Percentiles rank a stretch among this genome's conserved stretches.
These are phyloP conservation scores for Platygyra sinensis DNA, from an alignment of 64 coral and sea anemone genomes.

Conservation along the genomic window DNA sequence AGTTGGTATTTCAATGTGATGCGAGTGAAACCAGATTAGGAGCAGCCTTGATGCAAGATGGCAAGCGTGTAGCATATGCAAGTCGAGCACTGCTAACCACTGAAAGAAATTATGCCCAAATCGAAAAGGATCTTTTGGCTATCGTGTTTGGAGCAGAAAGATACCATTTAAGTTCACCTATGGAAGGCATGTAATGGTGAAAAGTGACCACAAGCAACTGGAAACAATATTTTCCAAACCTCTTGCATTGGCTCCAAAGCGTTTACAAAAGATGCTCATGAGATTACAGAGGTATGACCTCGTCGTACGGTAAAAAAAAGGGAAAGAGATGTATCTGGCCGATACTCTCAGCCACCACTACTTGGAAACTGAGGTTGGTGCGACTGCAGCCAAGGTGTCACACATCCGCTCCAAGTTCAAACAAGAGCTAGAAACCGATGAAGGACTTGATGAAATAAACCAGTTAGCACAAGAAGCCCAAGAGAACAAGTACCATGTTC, in stretches of 20 bases:
- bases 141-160: constrained; percentile 6
- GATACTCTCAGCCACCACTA: background rate
- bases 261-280: too few relatives aligned
- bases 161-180: background rate
- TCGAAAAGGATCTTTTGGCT: background rate
- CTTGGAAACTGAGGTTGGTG: too few relatives aligned
- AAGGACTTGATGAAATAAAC: background rate
- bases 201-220: background rate
- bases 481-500: too few relatives aligned
- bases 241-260: too few relatives aligned
- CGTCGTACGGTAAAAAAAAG: too few relatives aligned
- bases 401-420: background rate
- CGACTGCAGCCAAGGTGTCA: background rate
- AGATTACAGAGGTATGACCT: too few relatives aligned
- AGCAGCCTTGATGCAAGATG: too few relatives aligned
- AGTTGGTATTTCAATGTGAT: too few relatives aligned
- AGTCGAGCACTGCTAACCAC: background rate
- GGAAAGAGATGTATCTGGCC: background rate
- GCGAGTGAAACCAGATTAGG: too few relatives aligned
- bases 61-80: background rate
- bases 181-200: background rate
- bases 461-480: background rate
- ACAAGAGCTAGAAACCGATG: background rate
- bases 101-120: background rate
- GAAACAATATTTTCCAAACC: too few relatives aligned